Evolutionary conservation across 2,888 invertebrate species (phyloP).

Genomic region (Rhogogaster chlorosoma): DNA sequence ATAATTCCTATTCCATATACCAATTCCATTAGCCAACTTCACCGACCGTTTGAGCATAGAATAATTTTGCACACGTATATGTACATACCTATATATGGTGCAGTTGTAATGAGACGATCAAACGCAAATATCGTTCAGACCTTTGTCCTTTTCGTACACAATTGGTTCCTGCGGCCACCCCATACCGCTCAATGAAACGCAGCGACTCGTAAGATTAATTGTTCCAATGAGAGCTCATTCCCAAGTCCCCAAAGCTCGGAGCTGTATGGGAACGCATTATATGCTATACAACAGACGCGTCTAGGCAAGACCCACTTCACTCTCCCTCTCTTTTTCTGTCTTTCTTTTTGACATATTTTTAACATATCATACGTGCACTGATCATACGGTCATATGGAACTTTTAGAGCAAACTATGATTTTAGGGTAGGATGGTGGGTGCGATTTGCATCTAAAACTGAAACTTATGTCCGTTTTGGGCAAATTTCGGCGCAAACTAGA

Average conservation of each 20-base stretch:
- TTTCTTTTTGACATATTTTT: conserved; percentile 1
- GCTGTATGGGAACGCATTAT: conserved; percentile 39
- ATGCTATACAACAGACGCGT: conserved; percentile 57
- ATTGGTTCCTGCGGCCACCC: conserved; percentile 24
- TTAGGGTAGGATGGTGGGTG: too few species aligned
- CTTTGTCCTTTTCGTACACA: conserved; percentile 20
- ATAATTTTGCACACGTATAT: neutral
- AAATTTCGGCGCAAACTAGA: too few species aligned
- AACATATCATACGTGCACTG: neutral
- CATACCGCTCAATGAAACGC: conserved; percentile 33
- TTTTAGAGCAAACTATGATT: too few species aligned
- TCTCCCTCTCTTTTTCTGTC: neutral
- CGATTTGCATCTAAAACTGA: too few species aligned
- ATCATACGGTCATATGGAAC: neutral
- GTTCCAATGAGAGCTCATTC: conserved; percentile 44
- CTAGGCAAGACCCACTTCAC: conserved; percentile 21
- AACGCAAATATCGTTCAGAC: conserved; percentile 28
- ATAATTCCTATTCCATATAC: neutral
- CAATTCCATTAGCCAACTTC: neutral
- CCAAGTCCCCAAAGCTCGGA: conserved; percentile 35
- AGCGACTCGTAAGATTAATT: conserved; percentile 48
- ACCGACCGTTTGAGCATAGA: neutral
- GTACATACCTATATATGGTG: neutral
- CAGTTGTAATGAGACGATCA: conserved; percentile 25
- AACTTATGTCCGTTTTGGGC: too few species aligned